phyloP scores from a whole-genome alignment of 1,140 invertebrate genomes.

The Ceratina calcarata region DNA sequence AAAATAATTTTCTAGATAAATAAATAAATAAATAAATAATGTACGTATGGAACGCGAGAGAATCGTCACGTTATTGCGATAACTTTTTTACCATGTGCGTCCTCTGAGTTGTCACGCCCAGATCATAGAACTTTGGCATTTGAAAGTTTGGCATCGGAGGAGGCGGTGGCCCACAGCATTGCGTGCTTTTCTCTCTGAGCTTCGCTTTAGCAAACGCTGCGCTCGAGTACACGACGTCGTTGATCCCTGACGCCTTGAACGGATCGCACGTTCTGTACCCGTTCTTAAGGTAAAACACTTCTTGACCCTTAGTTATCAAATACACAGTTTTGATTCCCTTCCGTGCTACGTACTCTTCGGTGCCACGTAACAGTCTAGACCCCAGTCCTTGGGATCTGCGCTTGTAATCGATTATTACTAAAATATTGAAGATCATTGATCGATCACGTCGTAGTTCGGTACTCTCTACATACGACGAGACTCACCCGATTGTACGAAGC shows the following conservation, averaged over 20 bases:
- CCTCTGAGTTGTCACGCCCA: constrained; percentile 55
- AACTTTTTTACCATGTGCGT: constrained; percentile 71
- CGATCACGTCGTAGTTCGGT: too few relatives aligned
- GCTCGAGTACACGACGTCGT: constrained; percentile 60
- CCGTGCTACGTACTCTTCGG: constrained; percentile 85
- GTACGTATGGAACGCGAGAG: constrained; percentile 24
- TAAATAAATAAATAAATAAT: constrained; percentile 43
- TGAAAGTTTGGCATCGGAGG: constrained; percentile 74
- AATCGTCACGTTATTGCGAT: constrained; percentile 30
- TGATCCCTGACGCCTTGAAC: constrained; percentile 84
- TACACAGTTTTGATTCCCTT: constrained; percentile 84
- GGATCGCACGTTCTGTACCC: constrained; percentile 86
- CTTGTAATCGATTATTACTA: constrained; percentile 86
- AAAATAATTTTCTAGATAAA: constrained; percentile 42
- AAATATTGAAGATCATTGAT: constrained; percentile 48
- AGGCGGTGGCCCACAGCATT: constrained; percentile 71
- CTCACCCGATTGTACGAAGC: constrained; percentile 86
- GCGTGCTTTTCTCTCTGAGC: constrained; percentile 48
- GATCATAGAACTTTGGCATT: constrained; percentile 57
- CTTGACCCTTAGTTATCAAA: constrained; percentile 88
- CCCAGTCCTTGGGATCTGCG: constrained; percentile 88
- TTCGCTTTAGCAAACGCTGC: constrained; percentile 45
- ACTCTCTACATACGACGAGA: not conserved
- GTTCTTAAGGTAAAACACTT: constrained; percentile 88
- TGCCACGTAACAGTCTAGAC: constrained; percentile 84